Base-by-base conservation (phyloP, 2,113 vertebrate species). In the Sturnira hondurensis region DNA sequence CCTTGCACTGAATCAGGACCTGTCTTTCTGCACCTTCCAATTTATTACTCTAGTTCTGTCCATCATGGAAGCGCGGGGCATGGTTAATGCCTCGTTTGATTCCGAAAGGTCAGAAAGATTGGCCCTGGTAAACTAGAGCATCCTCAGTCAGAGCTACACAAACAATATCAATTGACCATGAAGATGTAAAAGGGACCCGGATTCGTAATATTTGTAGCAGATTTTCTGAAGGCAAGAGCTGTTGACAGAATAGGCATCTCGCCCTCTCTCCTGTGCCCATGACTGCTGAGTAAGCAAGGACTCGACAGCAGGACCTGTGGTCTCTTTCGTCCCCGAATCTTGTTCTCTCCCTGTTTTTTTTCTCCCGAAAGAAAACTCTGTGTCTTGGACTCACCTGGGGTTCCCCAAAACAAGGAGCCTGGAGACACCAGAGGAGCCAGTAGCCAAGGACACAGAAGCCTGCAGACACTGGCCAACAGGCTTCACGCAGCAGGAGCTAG, bases 111-210 rank as follows among this genome's bases (percentile, higher is more conserved):
- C 77, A 88, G 76, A 83, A 68, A 45, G 45, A 77, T 31, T 38
- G 43, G 70, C n/a, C 43, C 19, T 87, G 50, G 78, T 92, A 74
- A 92, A 80, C 56, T 43, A 70, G 31, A 28, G 24, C n/a, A 73
- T 89, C 65, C 38, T 88, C 50, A 41, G 28, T 58, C 86, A 56
- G 45, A 93, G 86, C 67, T 78, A 63, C 76, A 77, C 36, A 84
- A 88, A 93, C 61, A 86, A 52, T 82, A 86, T 16, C 50, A 81
- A 52, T 8, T 85, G 61, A 82, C 68, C n/a, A 91, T 11, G 78
- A 85, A 86, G 71, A 74, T 82, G 41, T 3, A 80, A 86, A 93
- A 91, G 82, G 76, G 89, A 94, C 68, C 28, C 80, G 93, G 61
- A 95, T 77, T 91, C 86, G 88, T 63, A 93, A 74, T 47, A 83